Evolutionary conservation across 2,113 vertebrate genomes (phyloP).

Genomic region (Halcyon malimbica): DNA sequence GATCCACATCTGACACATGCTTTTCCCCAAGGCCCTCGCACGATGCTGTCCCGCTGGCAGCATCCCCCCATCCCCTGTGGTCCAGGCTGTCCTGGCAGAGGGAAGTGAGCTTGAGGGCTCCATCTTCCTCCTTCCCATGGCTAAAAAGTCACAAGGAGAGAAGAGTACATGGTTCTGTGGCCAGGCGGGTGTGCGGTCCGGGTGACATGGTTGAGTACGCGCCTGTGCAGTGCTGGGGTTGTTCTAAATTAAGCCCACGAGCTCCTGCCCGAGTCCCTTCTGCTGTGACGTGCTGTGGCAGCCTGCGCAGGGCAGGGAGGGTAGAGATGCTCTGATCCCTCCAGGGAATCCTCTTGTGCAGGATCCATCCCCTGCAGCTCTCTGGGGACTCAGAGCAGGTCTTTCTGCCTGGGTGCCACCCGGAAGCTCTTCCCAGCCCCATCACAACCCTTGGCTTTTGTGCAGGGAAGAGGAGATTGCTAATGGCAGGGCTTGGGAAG

Average conservation of each 20-base stretch:
- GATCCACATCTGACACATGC: neutral
- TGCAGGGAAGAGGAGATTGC: neutral
- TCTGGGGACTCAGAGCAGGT: neutral
- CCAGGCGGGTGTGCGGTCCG: neutral
- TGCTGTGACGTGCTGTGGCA: neutral
- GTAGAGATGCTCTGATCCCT: neutral
- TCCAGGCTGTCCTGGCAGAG: constrained; percentile 35
- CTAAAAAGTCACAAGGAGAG: constrained; percentile 40
- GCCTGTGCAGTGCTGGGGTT: neutral
- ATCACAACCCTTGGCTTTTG: neutral
- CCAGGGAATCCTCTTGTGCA: neutral
- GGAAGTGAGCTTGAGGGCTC: constrained; percentile 55
- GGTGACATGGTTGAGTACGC: neutral
- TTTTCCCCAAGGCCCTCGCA: neutral
- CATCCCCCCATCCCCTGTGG: neutral
- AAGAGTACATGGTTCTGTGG: neutral
- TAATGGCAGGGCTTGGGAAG: neutral
- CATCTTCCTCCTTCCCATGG: constrained; percentile 68
- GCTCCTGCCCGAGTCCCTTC: neutral
- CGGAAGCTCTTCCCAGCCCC: neutral
- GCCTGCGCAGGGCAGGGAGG: neutral
- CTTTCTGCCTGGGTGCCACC: neutral
- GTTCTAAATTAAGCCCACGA: neutral
- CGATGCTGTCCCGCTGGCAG: neutral
- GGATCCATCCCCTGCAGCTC: neutral